These are phyloP conservation scores for Hyposoter didymator DNA, from an alignment of 2,888 invertebrate genomes.

Conservation along the genomic window DNA sequence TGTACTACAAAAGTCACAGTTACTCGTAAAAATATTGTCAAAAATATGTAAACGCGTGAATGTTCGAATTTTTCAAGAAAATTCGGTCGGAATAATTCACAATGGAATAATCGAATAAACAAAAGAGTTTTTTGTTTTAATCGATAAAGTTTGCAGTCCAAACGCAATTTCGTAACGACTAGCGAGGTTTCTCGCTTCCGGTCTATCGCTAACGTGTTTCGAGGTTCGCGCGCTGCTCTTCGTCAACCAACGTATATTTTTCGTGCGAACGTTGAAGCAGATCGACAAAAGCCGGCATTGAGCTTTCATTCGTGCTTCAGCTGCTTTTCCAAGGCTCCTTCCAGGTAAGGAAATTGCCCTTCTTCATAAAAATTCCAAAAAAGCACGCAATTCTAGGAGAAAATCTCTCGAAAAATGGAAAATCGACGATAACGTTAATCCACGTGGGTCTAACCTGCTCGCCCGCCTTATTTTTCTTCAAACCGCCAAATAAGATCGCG, in stretches of 20 bases:
- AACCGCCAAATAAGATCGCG: not conserved
- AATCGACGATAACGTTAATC: constrained; percentile 14
- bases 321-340: constrained; percentile 1
- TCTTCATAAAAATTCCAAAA: not conserved
- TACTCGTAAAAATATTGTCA: not conserved
- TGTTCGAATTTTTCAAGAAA: not conserved
- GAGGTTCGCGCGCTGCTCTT: constrained; percentile 52
- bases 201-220: constrained; percentile 56
- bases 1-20: not conserved
- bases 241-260: constrained; percentile 11
- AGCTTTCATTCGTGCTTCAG: constrained; percentile 13
- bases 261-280: not conserved
- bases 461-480: constrained; percentile 6
- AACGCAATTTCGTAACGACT: not conserved
- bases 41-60: not conserved
- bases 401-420: not conserved
- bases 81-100: not conserved
- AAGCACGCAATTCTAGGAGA: not conserved
- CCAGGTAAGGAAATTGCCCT: constrained; percentile 22
- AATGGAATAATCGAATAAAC: not conserved
- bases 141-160: not conserved
- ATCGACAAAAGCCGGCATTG: constrained; percentile 44
- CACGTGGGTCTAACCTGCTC: constrained; percentile 55
- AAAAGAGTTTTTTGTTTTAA: not conserved
- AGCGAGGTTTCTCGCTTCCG: constrained; percentile 45